phyloP scores from a whole-genome alignment of 1,140 invertebrate genomes.

The Calosoma granatense region DNA sequence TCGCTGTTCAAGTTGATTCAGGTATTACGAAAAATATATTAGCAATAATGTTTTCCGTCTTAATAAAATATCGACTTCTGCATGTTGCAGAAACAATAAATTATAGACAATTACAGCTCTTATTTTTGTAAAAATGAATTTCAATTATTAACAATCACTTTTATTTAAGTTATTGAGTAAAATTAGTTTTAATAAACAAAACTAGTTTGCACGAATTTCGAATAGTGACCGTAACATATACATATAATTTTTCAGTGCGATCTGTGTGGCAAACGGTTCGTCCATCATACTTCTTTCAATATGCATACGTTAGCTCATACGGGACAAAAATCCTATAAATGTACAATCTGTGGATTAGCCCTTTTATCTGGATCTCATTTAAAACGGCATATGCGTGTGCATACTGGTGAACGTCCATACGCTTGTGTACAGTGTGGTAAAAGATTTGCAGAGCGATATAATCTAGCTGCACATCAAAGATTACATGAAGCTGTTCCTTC shows the following conservation, averaged over 20 bases:
- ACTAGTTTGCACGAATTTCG: too few species aligned
- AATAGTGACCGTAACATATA: too few species aligned
- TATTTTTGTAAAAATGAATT: too few species aligned
- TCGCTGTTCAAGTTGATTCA: too few species aligned
- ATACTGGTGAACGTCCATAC: constrained; percentile 58
- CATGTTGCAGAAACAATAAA: too few species aligned
- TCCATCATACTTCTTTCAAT: constrained; percentile 58
- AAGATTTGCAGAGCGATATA: constrained; percentile 53
- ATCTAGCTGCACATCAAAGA: constrained; percentile 25
- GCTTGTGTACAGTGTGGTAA: constrained; percentile 52
- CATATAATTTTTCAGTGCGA: constrained; percentile 51
- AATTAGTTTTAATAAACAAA: too few species aligned
- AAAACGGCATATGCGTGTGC: constrained; percentile 53
- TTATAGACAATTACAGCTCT: too few species aligned
- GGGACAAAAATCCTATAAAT: constrained; percentile 49
- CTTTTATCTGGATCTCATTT: constrained; percentile 53
- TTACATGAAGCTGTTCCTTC: constrained; percentile 14
- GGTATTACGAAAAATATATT: too few species aligned
- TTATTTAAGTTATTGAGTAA: too few species aligned
- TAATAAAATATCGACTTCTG: too few species aligned
- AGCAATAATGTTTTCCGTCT: too few species aligned
- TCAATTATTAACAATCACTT: too few species aligned
- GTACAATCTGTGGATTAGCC: constrained; percentile 45
- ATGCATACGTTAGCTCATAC: constrained; percentile 54
- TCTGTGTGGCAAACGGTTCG: constrained; percentile 55